Base-by-base conservation (phyloP, 2,888 invertebrate species). In the Noctua janthe region DNA sequence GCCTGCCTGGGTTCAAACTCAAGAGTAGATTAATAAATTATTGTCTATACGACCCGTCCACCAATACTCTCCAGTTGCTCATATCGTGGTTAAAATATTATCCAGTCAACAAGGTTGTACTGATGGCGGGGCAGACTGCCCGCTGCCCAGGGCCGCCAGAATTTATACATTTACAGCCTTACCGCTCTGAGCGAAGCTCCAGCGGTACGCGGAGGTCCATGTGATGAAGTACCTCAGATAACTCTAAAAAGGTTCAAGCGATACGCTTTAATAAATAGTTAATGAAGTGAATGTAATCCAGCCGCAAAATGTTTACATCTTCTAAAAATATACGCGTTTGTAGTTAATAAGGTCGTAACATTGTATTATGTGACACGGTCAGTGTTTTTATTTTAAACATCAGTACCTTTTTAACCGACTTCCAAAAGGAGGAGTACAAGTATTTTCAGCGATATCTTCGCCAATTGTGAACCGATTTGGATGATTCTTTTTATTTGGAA, bases 201-300 rank as follows among this genome's bases (percentile, higher is more conserved):
- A 39, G 39, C 39, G 39, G 4, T 5, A 39, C 39, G 39, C 39
- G 39, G 39, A 39, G 39, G 4, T 39, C 23, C 17, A 35, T 23
- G 64, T 51, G 23, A 62, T 43, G 23, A 1, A n/a, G 47, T 51
- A n/a, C 10, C 17, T 43, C 13, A 72, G 15, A 35, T 56, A 29
- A 29, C 15, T 54, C n/a, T 39, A n/a, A 71, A 66, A 74, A 78
- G 73, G 56, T 59, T 23, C 43, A 70, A 64, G 73, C 51, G 73
- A 59, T 35, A 64, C 35, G 82, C 64, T 82, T 71, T 74, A 51
- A 35, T 82, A 69, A 81, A 62, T 62, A 74, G n/a, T 59, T 74
- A 83, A 83, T 78, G 73, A 51, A 66, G 78, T 78, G 83, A 71
- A 82, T 73, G 56, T 82, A 82, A 74, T 70, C 62, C 64, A 23